Evolutionary conservation across 2,888 invertebrate species (phyloP), one percentile per base, ranked within the genome.

Genomic region (Agrotis ipsilon): DNA sequence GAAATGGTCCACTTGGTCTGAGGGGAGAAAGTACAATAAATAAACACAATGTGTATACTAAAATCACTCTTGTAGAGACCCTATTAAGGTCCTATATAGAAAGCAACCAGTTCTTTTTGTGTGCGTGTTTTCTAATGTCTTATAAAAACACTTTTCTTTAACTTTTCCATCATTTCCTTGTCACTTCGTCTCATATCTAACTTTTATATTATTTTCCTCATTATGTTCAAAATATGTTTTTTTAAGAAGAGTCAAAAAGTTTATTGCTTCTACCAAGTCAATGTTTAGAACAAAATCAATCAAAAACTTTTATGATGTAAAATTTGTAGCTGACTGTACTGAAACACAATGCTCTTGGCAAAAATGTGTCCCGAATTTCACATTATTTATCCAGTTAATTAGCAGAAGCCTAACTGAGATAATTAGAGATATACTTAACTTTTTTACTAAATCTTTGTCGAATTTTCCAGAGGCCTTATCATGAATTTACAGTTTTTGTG

Each of bases 401-500:
- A 63, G n/a, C 11, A 27, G 19, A 58, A 58, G 16, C 19, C 16
- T 48, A 9, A 9, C 32, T 24, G 19, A 1, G 45, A 39, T 70
- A 27, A 77, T 77, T 77, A 76, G 46, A 4, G 24, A 54, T 63
- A 77, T 45, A 55, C 32, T 54, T 32, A 76, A 69, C 32, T 43
- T 27, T 39, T 52, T 16, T 19, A 21, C 5, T n/a, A 24, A n/a
- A 11, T 0, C 5, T 32, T 19, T 43, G 14, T 60, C 18, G 39
- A 39, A 80, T 32, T 64, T 61, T 57, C 21, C 32, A 72, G 78
- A n/a, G n/a, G n/a, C n/a, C n/a, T n/a, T n/a, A n/a, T n/a, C n/a
- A n/a, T n/a, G n/a, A n/a, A n/a, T n/a, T n/a, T n/a, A n/a, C n/a
- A n/a, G n/a, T n/a, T n/a, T n/a, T n/a, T n/a, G n/a, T n/a, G n/a